Conservation (phyloP, 37 sponge, comb jelly and placozoan genomes). For the Aplysina aerophoba region DNA sequence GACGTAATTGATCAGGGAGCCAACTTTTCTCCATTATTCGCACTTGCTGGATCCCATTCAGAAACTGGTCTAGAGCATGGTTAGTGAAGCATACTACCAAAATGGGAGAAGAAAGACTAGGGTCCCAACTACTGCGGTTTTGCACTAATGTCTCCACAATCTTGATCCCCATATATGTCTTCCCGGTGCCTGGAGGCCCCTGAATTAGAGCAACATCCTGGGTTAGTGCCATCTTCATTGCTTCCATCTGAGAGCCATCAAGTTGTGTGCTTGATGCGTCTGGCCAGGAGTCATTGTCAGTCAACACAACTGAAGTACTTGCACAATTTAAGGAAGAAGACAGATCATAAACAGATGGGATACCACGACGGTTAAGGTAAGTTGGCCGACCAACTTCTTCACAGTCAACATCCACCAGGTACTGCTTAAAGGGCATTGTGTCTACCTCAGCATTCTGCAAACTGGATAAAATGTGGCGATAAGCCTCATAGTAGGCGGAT, state of each 20-base stretch:
- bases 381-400: slow-evolving; percentile 41
- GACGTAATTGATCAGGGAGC: not conserved
- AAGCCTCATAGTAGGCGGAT: slow-evolving; percentile 89
- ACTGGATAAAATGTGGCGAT: slow-evolving; percentile 68
- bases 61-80: slow-evolving; percentile 96
- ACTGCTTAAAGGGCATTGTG: slow-evolving; percentile 81
- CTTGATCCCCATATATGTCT: slow-evolving; percentile 91
- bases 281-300: slow-evolving; percentile 46
- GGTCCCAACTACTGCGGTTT: slow-evolving; percentile 64
- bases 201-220: slow-evolving; percentile 90
- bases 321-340: not conserved
- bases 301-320: slow-evolving; percentile 33
- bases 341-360: slow-evolving; percentile 6
- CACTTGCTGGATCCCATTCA: slow-evolving; percentile 59
- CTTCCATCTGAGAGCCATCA: slow-evolving; percentile 77
- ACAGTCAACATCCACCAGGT: slow-evolving; percentile 58
- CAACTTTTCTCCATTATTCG: not conserved
- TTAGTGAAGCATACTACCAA: slow-evolving; percentile 92
- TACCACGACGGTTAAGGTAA: not conserved
- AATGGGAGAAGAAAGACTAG: slow-evolving; percentile 64
- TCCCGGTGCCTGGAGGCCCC: slow-evolving; percentile 98
- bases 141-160: slow-evolving; percentile 70
- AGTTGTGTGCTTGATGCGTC: slow-evolving; percentile 31
- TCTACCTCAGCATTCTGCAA: slow-evolving; percentile 71
- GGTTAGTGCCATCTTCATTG: slow-evolving; percentile 74